Evolutionary conservation across 2,113 vertebrate species (phyloP), one percentile per base, ranked within the genome.

Genomic region (Myotis brandtii): DNA sequence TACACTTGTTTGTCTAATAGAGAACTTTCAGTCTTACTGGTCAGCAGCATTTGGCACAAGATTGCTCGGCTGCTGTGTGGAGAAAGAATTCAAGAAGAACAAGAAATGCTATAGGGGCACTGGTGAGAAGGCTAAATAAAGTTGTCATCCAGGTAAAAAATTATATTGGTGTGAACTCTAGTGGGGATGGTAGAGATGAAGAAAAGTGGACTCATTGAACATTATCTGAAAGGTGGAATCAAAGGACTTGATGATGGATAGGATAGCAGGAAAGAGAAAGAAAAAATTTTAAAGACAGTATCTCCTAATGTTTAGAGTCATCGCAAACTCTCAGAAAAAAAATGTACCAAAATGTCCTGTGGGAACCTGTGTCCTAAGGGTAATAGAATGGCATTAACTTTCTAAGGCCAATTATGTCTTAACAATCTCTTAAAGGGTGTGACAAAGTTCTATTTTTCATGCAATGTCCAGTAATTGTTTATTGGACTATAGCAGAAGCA

Each of bases 391-490:
- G 34, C 37, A 93, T 89, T 76, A 76, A 89, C 79, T 88, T 95
- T 76, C 43, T 9, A 70, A 79, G 82, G 43, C 17, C 84, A 91
- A 67, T 86, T 93, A 91, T 89, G 76, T 77, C 64, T 59, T 89
- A 59, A 66, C 62, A 70, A 25, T 93, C 88, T 94, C 81, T 94
- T 96, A 50, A 87, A 79, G 27, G 16, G 64, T 77, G 75, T 54
- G 16, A 85, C 91, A 73, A 96, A n/a, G 4, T 64, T 85, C 21
- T 85, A 0, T 64, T 89, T 94, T 83, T 77, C 32, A 80, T 62
- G 18, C 20, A 91, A 54, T 85, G 54, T 1, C 40, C 40, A 59
- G 20, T 62, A 93, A 93, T 94, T 93, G 56, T 59, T 77, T 77
- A 90, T 27, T 43, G 9, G 62, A 59, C 46, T n/a, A 46, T 27